These are phyloP conservation scores for Neoascia interrupta DNA, from an alignment of 2,888 invertebrate species.

Conservation along the genomic window DNA sequence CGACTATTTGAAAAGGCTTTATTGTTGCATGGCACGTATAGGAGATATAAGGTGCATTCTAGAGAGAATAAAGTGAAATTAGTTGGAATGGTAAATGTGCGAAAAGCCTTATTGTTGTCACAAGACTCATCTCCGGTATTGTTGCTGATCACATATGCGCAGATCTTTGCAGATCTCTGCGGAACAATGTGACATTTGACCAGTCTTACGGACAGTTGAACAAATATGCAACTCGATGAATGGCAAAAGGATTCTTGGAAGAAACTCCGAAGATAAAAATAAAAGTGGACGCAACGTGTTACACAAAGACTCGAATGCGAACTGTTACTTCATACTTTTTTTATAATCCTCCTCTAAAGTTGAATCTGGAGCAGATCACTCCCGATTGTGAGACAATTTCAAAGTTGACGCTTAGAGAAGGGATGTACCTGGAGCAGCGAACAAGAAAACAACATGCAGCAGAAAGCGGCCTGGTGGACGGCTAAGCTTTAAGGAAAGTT, in stretches of 20 bases:
- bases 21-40: neutral
- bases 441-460: too few relatives aligned
- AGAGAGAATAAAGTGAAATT: constrained; percentile 56
- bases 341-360: too few relatives aligned
- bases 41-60: neutral
- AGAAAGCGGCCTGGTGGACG: too few relatives aligned
- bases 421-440: too few relatives aligned
- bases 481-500: too few relatives aligned
- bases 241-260: constrained; percentile 30
- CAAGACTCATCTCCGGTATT: constrained; percentile 33
- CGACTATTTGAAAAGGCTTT: constrained; percentile 7
- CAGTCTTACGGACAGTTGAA: constrained; percentile 49
- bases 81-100: constrained; percentile 66
- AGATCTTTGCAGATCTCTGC: constrained; percentile 9
- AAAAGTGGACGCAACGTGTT: too few relatives aligned
- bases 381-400: too few relatives aligned
- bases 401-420: too few relatives aligned
- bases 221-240: constrained; percentile 31
- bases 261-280: constrained; percentile 30
- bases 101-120: constrained; percentile 67
- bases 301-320: too few relatives aligned
- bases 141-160: constrained; percentile 59
- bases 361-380: too few relatives aligned
- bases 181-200: constrained; percentile 38
- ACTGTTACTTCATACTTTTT: too few relatives aligned